A percentile compares a stretch with the other conserved stretches of the same genome.
These are phyloP conservation scores for Thinocorus orbignyianus DNA, from an alignment of 2,113 vertebrate genomes.

Conservation along the genomic window DNA sequence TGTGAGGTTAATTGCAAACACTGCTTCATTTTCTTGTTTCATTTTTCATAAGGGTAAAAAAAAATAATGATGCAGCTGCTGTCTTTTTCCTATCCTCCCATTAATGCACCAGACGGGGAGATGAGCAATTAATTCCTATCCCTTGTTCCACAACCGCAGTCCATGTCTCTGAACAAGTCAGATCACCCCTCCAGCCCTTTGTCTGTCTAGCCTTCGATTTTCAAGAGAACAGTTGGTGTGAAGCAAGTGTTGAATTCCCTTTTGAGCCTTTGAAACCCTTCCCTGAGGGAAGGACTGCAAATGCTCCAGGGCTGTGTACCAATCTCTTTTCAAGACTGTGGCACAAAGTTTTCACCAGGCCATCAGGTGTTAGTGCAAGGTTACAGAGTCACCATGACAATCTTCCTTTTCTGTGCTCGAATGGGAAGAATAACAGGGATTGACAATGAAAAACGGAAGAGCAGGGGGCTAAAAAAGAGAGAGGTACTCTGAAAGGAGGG, in stretches of 20 bases:
- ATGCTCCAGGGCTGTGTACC: not conserved
- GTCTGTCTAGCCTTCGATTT: not conserved
- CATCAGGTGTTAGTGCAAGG: not conserved
- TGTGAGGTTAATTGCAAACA: not conserved
- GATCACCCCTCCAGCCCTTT: not conserved
- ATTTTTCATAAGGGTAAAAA: not conserved
- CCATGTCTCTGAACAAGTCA: not conserved
- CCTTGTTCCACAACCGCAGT: not conserved
- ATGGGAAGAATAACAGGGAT: not conserved
- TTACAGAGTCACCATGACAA: not conserved
- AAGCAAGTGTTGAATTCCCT: not conserved
- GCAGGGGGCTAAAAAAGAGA: not conserved
- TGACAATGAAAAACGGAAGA: not conserved
- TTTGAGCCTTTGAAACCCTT: not conserved
- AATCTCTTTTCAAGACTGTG: not conserved
- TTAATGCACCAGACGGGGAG: not conserved
- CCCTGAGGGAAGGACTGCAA: not conserved
- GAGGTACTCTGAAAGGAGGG: not conserved
- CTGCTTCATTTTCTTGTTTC: not conserved
- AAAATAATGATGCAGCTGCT: not conserved
- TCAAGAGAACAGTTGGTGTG: not conserved
- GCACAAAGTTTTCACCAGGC: not conserved
- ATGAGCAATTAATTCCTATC: not conserved
- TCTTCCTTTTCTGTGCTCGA: not conserved
- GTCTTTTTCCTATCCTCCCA: not conserved